Percentiles rank a stretch among this genome's conserved stretches.
Evolutionary conservation across 2,888 invertebrate genomes (phyloP).

Genomic region (Epicampocera succincta): DNA sequence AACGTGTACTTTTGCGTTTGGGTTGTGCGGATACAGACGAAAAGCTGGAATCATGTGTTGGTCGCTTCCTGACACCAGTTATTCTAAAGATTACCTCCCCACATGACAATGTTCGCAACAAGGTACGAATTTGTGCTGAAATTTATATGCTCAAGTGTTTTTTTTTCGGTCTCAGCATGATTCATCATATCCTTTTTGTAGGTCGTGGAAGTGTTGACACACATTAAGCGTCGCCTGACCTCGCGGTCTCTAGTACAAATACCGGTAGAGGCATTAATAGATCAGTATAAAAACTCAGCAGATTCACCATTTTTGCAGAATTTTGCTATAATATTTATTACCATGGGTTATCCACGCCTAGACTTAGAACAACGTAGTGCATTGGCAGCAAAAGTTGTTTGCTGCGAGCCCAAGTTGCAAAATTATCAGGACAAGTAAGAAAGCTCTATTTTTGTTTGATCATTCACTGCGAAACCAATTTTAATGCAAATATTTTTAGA

Average conservation of each 20-base stretch:
- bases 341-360: constrained; percentile 93
- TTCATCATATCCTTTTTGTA: constrained; percentile 77
- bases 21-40: constrained; percentile 95
- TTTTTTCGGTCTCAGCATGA: not conserved
- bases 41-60: constrained; percentile 90
- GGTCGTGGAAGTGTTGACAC: constrained; percentile 95
- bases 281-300: constrained; percentile 87
- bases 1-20: constrained; percentile 93
- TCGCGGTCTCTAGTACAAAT: constrained; percentile 91
- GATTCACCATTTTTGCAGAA: constrained; percentile 91
- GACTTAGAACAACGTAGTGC: constrained; percentile 88
- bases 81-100: constrained; percentile 94
- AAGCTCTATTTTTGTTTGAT: no score
- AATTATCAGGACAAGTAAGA: constrained; percentile 91
- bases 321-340: constrained; percentile 96
- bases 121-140: constrained; percentile 80
- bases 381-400: constrained; percentile 88
- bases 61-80: constrained; percentile 91
- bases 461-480: no score
- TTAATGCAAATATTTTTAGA: constrained; percentile 81
- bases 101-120: constrained; percentile 90
- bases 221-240: constrained; percentile 94
- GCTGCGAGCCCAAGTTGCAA: constrained; percentile 90
- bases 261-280: constrained; percentile 91
- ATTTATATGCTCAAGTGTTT: not conserved